phyloP scores from a whole-genome alignment of 2,797 vertebrate genomes.

The Falco cherrug region DNA sequence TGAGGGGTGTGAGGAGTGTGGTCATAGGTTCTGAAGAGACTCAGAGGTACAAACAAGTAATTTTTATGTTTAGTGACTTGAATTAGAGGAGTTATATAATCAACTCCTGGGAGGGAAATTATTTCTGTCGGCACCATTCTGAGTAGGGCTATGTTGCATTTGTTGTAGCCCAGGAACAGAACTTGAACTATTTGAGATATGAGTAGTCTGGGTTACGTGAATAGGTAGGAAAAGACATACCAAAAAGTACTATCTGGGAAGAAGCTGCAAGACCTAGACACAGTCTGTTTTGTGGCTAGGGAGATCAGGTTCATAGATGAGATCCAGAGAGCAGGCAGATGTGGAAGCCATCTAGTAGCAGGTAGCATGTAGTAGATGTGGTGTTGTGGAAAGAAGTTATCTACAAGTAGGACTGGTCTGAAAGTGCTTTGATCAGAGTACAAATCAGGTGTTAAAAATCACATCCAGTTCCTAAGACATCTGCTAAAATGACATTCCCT shows the following conservation, averaged over 20 bases:
- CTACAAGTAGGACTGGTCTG: not conserved
- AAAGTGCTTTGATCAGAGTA: not conserved
- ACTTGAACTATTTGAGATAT: not conserved
- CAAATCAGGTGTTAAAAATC: not conserved
- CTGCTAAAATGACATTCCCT: not conserved
- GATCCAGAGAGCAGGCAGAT: not conserved
- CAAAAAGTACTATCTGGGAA: not conserved
- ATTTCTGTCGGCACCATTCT: not conserved
- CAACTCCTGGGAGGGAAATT: not conserved
- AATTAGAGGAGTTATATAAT: not conserved
- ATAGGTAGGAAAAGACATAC: not conserved
- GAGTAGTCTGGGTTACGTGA: not conserved
- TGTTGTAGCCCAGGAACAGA: not conserved
- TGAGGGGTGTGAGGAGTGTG: not conserved
- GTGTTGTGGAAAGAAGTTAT: not conserved
- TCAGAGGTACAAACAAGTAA: not conserved
- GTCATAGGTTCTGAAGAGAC: not conserved
- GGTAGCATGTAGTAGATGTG: not conserved
- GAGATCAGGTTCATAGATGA: not conserved
- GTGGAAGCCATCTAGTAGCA: not conserved
- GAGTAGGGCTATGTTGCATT: not conserved
- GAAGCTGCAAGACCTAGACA: not conserved
- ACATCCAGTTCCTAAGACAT: not conserved
- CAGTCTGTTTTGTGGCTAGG: not conserved
- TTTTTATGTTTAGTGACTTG: not conserved